Evolutionary conservation across 2,797 vertebrate genomes (phyloP).

Genomic region (Erpetoichthys calabaricus): DNA sequence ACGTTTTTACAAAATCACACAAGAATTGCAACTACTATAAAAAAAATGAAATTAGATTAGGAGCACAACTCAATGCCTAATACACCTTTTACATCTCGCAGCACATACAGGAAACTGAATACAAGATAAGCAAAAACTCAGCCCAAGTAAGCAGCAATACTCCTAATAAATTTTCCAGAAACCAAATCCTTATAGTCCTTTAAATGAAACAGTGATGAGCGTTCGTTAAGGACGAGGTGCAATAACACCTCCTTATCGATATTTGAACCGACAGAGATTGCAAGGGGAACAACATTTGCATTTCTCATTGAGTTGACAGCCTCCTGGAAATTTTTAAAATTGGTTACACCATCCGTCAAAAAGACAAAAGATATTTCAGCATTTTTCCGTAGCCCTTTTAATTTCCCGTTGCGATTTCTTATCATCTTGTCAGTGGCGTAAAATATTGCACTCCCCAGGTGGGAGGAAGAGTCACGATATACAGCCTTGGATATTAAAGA

Average conservation of each 20-base stretch:
- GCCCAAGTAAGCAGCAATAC: conserved; percentile 18
- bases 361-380: conserved; percentile 23
- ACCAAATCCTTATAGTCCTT: conserved; percentile 15
- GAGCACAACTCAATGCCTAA: too few species aligned
- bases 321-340: conserved; percentile 13
- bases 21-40: too few species aligned
- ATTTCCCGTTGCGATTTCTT: not conserved
- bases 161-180: conserved; percentile 14
- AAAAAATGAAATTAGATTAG: too few species aligned
- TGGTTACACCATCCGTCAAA: conserved; percentile 20
- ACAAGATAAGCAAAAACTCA: conserved; percentile 2
- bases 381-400: conserved; percentile 11
- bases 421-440: conserved; percentile 19
- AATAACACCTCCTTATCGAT: conserved; percentile 13
- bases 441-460: conserved; percentile 17
- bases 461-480: conserved; percentile 20
- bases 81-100: too few species aligned
- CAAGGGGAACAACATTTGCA: conserved; percentile 16
- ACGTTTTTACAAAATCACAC: too few species aligned
- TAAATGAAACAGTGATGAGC: conserved; percentile 14
- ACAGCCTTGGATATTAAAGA: conserved; percentile 11
- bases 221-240: conserved; percentile 15
- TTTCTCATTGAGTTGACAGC: conserved; percentile 15
- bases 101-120: too few species aligned
- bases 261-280: conserved; percentile 16